Conservation (phyloP, 2,888 invertebrate species). For the Cantharis nigra region DNA sequence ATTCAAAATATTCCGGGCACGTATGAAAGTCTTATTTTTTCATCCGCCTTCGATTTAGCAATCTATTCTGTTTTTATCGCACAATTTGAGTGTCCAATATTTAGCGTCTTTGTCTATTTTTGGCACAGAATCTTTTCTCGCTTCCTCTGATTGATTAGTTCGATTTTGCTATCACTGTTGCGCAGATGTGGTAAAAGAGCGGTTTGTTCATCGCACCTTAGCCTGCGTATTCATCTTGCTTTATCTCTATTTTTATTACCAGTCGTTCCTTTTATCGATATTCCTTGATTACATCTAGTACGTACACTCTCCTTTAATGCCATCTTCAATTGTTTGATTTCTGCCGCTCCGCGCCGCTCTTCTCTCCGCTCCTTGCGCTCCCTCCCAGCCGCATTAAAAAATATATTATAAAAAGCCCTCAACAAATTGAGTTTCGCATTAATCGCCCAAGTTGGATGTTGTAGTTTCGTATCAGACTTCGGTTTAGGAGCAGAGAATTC, state of each 20-base stretch:
- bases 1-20: slow-evolving; percentile 45
- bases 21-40: slow-evolving; percentile 52
- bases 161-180: slow-evolving; percentile 18
- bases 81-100: slow-evolving; percentile 52
- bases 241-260: slow-evolving; percentile 37
- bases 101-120: slow-evolving; percentile 20
- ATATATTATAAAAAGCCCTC: not conserved
- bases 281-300: slow-evolving; percentile 38
- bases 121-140: slow-evolving; percentile 13
- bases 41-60: slow-evolving; percentile 54
- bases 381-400: not conserved
- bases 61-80: slow-evolving; percentile 55
- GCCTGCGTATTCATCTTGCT: slow-evolving; percentile 30
- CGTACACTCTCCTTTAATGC: slow-evolving; percentile 14
- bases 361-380: not conserved
- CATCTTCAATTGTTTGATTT: slow-evolving; percentile 19
- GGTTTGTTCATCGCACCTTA: slow-evolving; percentile 24
- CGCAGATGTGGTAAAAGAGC: slow-evolving; percentile 9
- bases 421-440: slow-evolving; percentile 6
- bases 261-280: slow-evolving; percentile 36
- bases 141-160: slow-evolving; percentile 23
- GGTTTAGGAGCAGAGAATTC: slow-evolving; percentile 17
- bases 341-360: not conserved
- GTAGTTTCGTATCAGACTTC: slow-evolving; percentile 18
- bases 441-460: slow-evolving; percentile 17